Base-by-base conservation (phyloP, 2,888 invertebrate species). In the Rhamphomyia laevipes region DNA sequence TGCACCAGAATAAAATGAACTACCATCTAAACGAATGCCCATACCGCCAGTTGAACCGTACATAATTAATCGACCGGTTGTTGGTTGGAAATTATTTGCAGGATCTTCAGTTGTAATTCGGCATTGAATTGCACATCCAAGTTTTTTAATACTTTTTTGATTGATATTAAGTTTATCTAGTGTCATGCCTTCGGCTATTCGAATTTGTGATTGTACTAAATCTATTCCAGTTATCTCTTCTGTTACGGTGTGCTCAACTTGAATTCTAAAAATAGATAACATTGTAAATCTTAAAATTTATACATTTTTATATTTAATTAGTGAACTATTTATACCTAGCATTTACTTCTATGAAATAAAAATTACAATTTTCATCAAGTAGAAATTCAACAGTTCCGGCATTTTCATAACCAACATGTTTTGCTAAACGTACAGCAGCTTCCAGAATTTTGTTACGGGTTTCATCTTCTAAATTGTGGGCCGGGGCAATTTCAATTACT, bases 201-300 rank as follows among this genome's bases (percentile, higher is more conserved):
- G 76, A 59, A 96, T 92, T 73, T 96, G 95, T 0, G 93, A 86
- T 66, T 94, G 93, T 0, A 96, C 95, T 56, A 96, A 74, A 72
- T 96, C 95, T 46, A 96, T 86, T 21, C 94, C 94, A 0, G 95
- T 96, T 47, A 95, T 87, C 72, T 95, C 93, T 73, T 96, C 96
- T 2, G 95, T 94, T 30, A 96, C 89, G 0, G 96, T 96, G 67
- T 96, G 96, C 67, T 96, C 96, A 27, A 96, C 96, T 76, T 95
- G 94, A 47, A 95, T 76, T 92, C 23, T 27, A 27, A 27, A 27
- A 80, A 61, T 7, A 17, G 16, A 7, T 9, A 16, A 16, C 54
- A 56, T 49, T n/a, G n/a, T n/a, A n/a, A n/a, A n/a, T n/a, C n/a
- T 42, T 17, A 6, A 15, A 7, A 42, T 13, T 16, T 15, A 16